phyloP scores from a whole-genome alignment of 2,113 vertebrate genomes.

The Tragelaphus imberbis region DNA sequence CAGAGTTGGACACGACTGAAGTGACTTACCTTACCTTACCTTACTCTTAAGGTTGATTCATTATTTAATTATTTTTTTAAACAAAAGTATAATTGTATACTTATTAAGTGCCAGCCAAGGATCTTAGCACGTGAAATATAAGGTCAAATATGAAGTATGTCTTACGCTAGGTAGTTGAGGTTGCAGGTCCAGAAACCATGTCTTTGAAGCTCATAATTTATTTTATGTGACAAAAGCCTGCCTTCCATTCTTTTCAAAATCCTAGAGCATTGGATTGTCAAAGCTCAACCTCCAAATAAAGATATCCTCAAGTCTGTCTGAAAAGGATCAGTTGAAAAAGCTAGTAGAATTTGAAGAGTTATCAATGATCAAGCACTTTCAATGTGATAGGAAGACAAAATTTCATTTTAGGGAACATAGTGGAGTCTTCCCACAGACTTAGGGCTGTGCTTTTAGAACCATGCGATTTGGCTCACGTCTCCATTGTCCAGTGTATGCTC shows the following conservation, averaged over 20 bases:
- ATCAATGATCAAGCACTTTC: neutral
- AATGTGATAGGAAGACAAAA: neutral
- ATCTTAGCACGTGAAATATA: neutral
- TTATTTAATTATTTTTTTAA: neutral
- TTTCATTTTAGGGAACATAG: neutral
- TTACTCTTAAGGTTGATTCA: neutral
- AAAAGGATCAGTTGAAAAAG: neutral
- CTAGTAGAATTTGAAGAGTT: neutral
- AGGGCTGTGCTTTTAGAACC: neutral
- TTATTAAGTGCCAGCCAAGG: neutral
- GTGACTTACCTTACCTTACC: no score
- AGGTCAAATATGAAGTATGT: neutral
- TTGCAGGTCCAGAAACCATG: neutral
- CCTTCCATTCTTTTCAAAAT: neutral
- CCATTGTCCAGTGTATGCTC: neutral
- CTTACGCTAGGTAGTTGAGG: neutral
- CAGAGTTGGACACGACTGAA: no score
- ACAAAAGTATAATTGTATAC: neutral
- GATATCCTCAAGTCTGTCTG: neutral
- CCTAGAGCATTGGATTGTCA: neutral
- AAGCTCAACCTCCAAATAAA: neutral
- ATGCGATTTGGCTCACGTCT: neutral
- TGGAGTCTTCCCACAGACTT: neutral
- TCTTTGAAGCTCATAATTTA: neutral
- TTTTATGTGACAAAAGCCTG: neutral